These are phyloP conservation scores for Venturia canescens DNA, from an alignment of 1,140 invertebrate species.

Conservation along the genomic window DNA sequence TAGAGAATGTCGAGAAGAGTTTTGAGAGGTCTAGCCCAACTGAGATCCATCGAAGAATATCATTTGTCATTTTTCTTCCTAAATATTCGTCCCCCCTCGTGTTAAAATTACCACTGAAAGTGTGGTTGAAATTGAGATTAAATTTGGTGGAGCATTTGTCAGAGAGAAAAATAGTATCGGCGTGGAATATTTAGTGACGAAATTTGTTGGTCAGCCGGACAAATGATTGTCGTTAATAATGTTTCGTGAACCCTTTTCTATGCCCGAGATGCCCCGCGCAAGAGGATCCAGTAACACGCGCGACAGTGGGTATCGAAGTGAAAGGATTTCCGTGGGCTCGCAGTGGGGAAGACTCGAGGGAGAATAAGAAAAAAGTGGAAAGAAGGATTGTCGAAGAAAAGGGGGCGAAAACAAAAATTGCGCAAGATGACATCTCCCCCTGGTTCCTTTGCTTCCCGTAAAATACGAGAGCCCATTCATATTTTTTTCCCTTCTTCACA, in stretches of 20 bases:
- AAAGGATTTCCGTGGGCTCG: slow-evolving; percentile 15
- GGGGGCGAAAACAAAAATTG: slow-evolving; percentile 36
- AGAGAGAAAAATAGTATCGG: too few species aligned
- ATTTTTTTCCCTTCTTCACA: slow-evolving; percentile 13
- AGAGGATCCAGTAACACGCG: not conserved
- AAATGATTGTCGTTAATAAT: not conserved
- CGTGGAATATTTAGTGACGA: too few species aligned
- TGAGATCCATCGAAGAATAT: too few species aligned
- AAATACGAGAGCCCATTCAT: slow-evolving; percentile 9
- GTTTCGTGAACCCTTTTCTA: not conserved
- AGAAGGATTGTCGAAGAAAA: slow-evolving; percentile 25
- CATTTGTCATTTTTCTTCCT: too few species aligned
- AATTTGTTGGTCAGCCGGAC: too few species aligned
- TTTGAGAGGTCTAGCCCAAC: too few species aligned
- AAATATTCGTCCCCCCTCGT: too few species aligned
- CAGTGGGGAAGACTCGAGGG: not conserved
- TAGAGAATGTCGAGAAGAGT: too few species aligned
- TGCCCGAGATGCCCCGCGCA: not conserved
- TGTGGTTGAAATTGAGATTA: too few species aligned
- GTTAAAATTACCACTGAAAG: too few species aligned
- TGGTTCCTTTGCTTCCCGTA: slow-evolving; percentile 29
- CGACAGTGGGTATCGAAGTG: slow-evolving; percentile 23
- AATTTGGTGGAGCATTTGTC: too few species aligned
- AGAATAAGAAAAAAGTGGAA: not conserved
- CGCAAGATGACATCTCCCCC: slow-evolving; percentile 44